Evolutionary conservation across 1,140 invertebrate species (phyloP).

Genomic region (Drosophila ananassae): DNA sequence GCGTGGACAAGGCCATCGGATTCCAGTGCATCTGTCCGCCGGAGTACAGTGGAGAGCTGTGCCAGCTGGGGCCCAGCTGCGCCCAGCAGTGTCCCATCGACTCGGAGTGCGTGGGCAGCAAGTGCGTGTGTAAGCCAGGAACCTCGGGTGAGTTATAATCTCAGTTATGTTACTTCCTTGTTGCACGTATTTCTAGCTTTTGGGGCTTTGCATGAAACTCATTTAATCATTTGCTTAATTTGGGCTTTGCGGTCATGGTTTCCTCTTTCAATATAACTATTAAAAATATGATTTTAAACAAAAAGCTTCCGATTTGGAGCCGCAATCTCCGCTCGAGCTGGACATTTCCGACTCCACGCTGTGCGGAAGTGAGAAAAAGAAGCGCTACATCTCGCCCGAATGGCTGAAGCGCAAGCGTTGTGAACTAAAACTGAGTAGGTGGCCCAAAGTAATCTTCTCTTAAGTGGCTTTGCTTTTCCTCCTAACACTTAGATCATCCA

Average conservation of each 20-base stretch:
- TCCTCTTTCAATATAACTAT: slow-evolving; percentile 6
- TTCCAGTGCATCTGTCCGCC: slow-evolving; percentile 90
- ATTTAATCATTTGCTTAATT: slow-evolving; percentile 19
- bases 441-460: background rate
- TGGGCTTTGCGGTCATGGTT: slow-evolving; percentile 12
- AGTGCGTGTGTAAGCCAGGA: slow-evolving; percentile 88
- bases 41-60: slow-evolving; percentile 87
- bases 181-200: background rate
- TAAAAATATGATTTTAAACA: background rate
- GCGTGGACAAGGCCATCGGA: slow-evolving; percentile 85
- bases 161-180: background rate
- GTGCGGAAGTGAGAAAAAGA: slow-evolving; percentile 69
- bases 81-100: slow-evolving; percentile 79
- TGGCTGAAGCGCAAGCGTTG: slow-evolving; percentile 82
- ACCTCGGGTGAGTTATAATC: slow-evolving; percentile 86
- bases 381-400: slow-evolving; percentile 80
- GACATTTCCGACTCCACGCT: slow-evolving; percentile 30
- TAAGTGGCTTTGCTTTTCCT: background rate
- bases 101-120: slow-evolving; percentile 82
- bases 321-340: slow-evolving; percentile 50
- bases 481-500: too few relatives aligned
- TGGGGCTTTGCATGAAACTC: background rate
- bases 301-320: slow-evolving; percentile 64
- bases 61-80: slow-evolving; percentile 75
- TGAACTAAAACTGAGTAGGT: slow-evolving; percentile 82